Conservation (phyloP, 1,140 invertebrate species). For the Chionoecetes opilio region DNA sequence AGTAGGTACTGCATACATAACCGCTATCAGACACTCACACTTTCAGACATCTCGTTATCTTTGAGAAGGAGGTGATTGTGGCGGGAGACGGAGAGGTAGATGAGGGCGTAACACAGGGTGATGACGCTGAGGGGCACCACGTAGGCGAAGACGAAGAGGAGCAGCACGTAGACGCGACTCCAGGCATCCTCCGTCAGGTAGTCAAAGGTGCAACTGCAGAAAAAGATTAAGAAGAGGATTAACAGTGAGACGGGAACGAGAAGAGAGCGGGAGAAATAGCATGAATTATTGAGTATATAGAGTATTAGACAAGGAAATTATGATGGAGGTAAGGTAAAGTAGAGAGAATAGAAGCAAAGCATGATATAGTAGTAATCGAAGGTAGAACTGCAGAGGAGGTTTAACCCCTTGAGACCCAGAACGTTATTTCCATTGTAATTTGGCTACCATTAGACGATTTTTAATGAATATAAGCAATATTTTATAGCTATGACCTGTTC, state of each 20-base stretch:
- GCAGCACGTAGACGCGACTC: conserved; percentile 55
- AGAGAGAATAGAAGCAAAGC: too few species aligned
- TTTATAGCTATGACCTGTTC: too few species aligned
- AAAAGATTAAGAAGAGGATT: background rate
- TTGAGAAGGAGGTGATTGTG: conserved; percentile 36
- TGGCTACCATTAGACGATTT: too few species aligned
- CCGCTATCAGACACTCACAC: background rate
- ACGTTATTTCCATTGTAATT: too few species aligned
- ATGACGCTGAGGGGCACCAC: conserved; percentile 55
- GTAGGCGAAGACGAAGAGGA: conserved; percentile 62
- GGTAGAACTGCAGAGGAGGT: too few species aligned
- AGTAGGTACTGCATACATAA: background rate
- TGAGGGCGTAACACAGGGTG: conserved; percentile 53
- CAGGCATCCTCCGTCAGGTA: conserved; percentile 57
- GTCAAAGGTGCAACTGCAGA: conserved; percentile 61
- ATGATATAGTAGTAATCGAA: too few species aligned
- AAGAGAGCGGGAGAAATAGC: background rate
- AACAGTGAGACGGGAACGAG: background rate
- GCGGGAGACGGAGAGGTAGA: conserved; percentile 42
- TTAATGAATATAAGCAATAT: too few species aligned
- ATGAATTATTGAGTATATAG: background rate
- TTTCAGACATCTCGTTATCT: background rate
- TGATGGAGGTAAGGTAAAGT: too few species aligned
- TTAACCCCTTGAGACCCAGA: too few species aligned
- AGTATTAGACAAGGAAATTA: too few species aligned